Evolutionary conservation across 2,888 invertebrate genomes (phyloP).

Genomic region (Heteromurus nitidus): DNA sequence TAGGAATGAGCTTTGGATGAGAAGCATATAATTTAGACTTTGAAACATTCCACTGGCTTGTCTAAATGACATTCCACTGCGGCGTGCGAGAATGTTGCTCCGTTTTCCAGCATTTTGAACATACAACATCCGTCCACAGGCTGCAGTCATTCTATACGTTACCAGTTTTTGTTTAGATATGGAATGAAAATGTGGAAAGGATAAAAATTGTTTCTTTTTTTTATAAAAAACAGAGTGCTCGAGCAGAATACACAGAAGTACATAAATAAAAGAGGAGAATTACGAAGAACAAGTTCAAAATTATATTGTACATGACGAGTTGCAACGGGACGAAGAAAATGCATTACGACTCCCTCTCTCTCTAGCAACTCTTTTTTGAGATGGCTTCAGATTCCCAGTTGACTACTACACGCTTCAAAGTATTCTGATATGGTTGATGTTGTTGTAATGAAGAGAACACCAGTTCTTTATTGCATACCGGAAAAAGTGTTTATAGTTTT

Average conservation of each 20-base stretch:
- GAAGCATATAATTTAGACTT: slow-evolving; percentile 24
- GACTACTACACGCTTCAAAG: slow-evolving; percentile 10
- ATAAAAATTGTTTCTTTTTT: slow-evolving; percentile 12
- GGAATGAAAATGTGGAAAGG: not conserved
- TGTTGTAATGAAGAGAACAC: too few relatives aligned
- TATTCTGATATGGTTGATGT: too few relatives aligned
- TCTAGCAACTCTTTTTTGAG: not conserved
- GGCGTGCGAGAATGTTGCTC: not conserved
- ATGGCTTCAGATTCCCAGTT: slow-evolving; percentile 23
- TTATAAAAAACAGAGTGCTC: not conserved
- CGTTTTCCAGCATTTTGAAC: slow-evolving; percentile 3
- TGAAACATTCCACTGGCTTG: slow-evolving; percentile 32
- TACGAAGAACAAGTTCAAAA: slow-evolving; percentile 49
- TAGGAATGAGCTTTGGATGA: too few relatives aligned
- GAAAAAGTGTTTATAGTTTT: too few relatives aligned
- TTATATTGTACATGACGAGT: slow-evolving; percentile 35
- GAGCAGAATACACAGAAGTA: slow-evolving; percentile 24
- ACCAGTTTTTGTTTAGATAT: too few relatives aligned
- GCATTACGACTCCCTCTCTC: not conserved
- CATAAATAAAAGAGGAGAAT: slow-evolving; percentile 49
- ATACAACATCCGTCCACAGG: not conserved
- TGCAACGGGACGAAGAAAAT: not conserved
- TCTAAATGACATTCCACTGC: slow-evolving; percentile 45
- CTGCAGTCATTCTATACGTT: too few relatives aligned
- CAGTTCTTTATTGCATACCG: too few relatives aligned